Conservation (phyloP, 2,888 invertebrate genomes). For the Hypercompe scribonia region DNA sequence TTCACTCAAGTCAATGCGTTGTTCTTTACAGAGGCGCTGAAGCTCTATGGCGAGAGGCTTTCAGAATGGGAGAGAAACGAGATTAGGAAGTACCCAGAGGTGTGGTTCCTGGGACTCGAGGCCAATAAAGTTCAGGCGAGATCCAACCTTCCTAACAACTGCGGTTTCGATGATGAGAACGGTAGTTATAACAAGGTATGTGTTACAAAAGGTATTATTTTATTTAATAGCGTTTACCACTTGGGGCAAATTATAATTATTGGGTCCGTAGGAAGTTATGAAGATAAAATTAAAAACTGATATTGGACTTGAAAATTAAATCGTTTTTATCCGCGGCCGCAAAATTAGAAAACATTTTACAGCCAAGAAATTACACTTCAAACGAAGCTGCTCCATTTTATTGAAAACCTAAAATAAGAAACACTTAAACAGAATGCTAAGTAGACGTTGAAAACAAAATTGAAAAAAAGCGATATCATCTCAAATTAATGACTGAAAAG, state of each 20-base stretch:
- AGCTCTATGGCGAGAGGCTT: conserved; percentile 93
- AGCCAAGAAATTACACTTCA: not conserved
- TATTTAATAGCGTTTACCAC: too few relatives aligned
- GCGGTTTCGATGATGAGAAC: conserved; percentile 96
- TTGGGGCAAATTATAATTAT: not conserved
- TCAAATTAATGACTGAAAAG: conserved; percentile 37
- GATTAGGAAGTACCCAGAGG: conserved; percentile 96
- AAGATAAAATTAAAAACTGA: not conserved
- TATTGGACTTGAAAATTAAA: not conserved
- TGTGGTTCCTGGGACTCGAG: conserved; percentile 97
- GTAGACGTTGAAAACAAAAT: conserved; percentile 32
- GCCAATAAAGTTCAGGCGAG: conserved; percentile 95
- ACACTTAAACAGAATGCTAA: conserved; percentile 36
- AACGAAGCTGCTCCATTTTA: conserved; percentile 9
- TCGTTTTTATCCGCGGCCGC: not conserved
- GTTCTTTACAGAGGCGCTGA: conserved; percentile 90
- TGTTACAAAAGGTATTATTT: not conserved
- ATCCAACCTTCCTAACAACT: conserved; percentile 92
- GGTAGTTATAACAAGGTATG: conserved; percentile 97
- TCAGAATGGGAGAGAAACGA: conserved; percentile 97
- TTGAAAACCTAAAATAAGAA: conserved; percentile 14
- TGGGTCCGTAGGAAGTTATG: not conserved
- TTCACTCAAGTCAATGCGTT: conserved; percentile 13
- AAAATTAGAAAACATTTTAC: not conserved
- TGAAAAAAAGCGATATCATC: conserved; percentile 32